These are phyloP conservation scores for Megaustenia siamemsis DNA, from an alignment of 2,888 invertebrate species.

Conservation along the genomic window DNA sequence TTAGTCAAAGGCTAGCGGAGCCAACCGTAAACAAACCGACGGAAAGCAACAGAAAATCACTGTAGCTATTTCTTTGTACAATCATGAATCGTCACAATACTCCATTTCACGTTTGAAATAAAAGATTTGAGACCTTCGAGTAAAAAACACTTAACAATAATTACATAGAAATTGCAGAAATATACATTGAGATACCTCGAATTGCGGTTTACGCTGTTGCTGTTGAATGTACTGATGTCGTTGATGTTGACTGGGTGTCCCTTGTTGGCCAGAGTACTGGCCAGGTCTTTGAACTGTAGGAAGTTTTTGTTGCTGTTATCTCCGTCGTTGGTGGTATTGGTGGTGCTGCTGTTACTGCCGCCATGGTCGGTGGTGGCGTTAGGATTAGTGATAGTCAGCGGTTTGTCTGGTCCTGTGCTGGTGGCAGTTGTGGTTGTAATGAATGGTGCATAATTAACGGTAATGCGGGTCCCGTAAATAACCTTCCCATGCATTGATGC, in stretches of 20 bases:
- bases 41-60: no score
- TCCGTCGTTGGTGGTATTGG: conserved; percentile 46
- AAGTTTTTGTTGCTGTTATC: conserved; percentile 49
- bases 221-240: conserved; percentile 47
- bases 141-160: no score
- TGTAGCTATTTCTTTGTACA: no score
- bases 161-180: no score
- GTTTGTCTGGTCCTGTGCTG: conserved; percentile 43
- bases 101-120: no score
- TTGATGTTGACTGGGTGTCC: conserved; percentile 55
- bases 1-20: no score
- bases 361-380: not conserved
- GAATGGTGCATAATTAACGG: conserved; percentile 45
- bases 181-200: conserved; percentile 49
- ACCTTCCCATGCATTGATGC: conserved; percentile 50
- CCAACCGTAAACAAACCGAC: no score
- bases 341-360: conserved; percentile 35
- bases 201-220: conserved; percentile 46
- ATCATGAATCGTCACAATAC: no score
- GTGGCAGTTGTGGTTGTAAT: conserved; percentile 33
- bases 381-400: conserved; percentile 16
- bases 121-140: no score
- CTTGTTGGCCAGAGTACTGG: conserved; percentile 48
- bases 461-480: conserved; percentile 51
- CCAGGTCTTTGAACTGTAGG: conserved; percentile 50